A percentile compares a stretch with the other conserved stretches of the same genome.
phyloP scores from a whole-genome alignment of 2,888 invertebrate genomes.

The Eupithecia exiguata region DNA sequence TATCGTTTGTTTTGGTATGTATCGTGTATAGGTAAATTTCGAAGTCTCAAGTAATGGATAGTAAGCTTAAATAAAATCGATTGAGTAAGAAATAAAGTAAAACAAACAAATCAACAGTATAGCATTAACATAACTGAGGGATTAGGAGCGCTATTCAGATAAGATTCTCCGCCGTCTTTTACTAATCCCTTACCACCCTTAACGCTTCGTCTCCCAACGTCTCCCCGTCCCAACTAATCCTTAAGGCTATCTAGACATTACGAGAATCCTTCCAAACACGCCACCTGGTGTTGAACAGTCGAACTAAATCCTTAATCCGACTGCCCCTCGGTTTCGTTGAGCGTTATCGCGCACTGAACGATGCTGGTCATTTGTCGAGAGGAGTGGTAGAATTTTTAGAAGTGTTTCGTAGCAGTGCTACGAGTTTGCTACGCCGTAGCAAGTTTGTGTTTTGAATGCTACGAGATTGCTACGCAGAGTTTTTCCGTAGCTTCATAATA shows the following conservation, averaged over 20 bases:
- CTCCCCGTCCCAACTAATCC: neutral
- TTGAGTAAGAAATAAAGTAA: neutral
- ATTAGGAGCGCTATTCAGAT: neutral
- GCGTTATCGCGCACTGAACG: conserved; percentile 31
- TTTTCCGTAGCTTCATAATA: neutral
- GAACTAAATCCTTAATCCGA: neutral
- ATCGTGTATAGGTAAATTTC: too few species aligned
- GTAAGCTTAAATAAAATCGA: neutral
- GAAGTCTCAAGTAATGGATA: neutral
- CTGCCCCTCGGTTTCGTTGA: conserved; percentile 12
- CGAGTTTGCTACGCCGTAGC: conserved; percentile 9
- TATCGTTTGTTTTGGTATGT: too few species aligned
- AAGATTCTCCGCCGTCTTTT: neutral
- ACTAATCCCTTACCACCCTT: neutral
- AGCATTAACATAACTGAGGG: neutral
- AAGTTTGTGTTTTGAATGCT: conserved; percentile 5
- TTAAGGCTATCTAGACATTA: conserved; percentile 7
- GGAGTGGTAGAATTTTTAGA: neutral
- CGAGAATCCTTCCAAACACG: neutral
- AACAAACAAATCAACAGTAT: neutral
- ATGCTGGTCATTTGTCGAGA: conserved; percentile 26
- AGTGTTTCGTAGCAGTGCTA: conserved; percentile 17
- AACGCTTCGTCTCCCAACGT: neutral
- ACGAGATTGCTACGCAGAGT: conserved; percentile 13
- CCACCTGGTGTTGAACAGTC: conserved; percentile 12